Base-by-base conservation (phyloP, 2,113 vertebrate species). In the Cinclus mexicanus region DNA sequence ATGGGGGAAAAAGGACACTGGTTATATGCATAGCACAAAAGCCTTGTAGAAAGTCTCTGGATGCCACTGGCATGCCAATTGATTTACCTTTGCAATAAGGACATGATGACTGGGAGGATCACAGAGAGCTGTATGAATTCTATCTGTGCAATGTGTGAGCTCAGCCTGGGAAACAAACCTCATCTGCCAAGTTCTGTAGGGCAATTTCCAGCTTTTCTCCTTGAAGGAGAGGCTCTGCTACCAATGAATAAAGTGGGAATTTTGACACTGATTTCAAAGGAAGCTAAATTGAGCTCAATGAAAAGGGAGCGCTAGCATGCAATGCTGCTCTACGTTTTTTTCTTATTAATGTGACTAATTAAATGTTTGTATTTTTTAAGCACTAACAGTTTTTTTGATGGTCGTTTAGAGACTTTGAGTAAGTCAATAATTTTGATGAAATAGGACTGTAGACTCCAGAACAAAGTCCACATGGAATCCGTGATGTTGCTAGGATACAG, bases 361-460 rank as follows among this genome's bases (percentile, higher is more conserved):
- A 97, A 97, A 96, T 97, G 96, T 96, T 95, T 97, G 95, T 92
- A 89, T 91, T 97, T 97, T 93, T 94, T 75, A 96, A 82, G 80
- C 89, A 53, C 95, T 96, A 96, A 95, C 92, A 82, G 92, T 25
- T 31, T 90, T 90, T 93, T 95, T 95, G 95, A 97, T 95, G 83
- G 83, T 93, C 69, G 71, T 96, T 97, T 93, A 92, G 96, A 97
- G 95, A 94, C 94, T 97, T 94, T 59, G 93, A 95, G 93, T 93
- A 96, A 97, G 96, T 95, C 95, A 94, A 93, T 96, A 94, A 96
- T 96, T 89, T 90, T 95, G 96, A 95, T 96, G 92, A 94, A 96
- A 96, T 75, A 94, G 94, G 88, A 71, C 90, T 93, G 88, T 93
- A 97, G 85, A 86, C 93, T 90, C 92, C 94, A 96, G 96, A 97